Evolutionary conservation across 1,140 invertebrate species (phyloP).

Genomic region (Apis mellifera): Amel_HAv3.1 CM009939.2:7850001-7850500

Average conservation of each 20-base stretch:
- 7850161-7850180: neutral
- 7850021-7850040: slow-evolving; percentile 77
- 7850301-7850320: neutral
- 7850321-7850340: neutral
- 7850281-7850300: slow-evolving; percentile 16
- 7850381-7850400: neutral
- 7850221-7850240: slow-evolving; percentile 1
- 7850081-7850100: slow-evolving; percentile 47
- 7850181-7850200: neutral
- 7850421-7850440: slow-evolving; percentile 41
- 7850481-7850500: slow-evolving; percentile 49
- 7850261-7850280: neutral
- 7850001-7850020: slow-evolving; percentile 74
- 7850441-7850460: slow-evolving; percentile 45
- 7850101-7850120: slow-evolving; percentile 42
- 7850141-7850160: slow-evolving; percentile 11
- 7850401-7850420: neutral
- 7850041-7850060: slow-evolving; percentile 76
- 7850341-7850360: neutral
- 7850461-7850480: slow-evolving; percentile 43
- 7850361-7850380: neutral
- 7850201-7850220: slow-evolving; percentile 2
- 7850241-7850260: neutral
- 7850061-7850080: slow-evolving; percentile 52
- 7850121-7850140: neutral